These are phyloP conservation scores for Rhyacophila evoluta DNA, from an alignment of 2,888 invertebrate species.

Conservation along the genomic window DNA sequence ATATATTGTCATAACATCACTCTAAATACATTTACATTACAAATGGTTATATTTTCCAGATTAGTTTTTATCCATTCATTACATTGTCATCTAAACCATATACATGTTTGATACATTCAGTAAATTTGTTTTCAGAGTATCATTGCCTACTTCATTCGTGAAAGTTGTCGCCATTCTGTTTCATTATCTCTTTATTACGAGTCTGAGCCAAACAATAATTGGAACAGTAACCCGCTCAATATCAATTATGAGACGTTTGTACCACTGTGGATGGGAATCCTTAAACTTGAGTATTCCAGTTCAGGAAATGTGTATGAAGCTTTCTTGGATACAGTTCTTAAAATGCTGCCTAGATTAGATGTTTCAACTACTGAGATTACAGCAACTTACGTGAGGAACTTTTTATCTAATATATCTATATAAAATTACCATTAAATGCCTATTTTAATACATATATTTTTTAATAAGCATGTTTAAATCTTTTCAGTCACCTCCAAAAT, in stretches of 20 bases:
- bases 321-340: slow-evolving; percentile 33
- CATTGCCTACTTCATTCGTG: slow-evolving; percentile 39
- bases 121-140: slow-evolving; percentile 38
- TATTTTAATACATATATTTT: too few species aligned
- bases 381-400: background rate
- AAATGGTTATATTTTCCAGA: too few species aligned
- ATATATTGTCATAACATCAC: too few species aligned
- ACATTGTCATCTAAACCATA: too few species aligned
- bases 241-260: slow-evolving; percentile 46
- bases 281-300: slow-evolving; percentile 6
- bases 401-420: too few species aligned
- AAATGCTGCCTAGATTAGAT: slow-evolving; percentile 42
- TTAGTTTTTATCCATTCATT: too few species aligned
- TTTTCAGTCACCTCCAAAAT: too few species aligned
- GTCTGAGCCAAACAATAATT: background rate
- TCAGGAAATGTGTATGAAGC: slow-evolving; percentile 17
- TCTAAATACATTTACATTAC: too few species aligned
- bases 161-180: slow-evolving; percentile 49
- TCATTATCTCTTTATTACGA: slow-evolving; percentile 38
- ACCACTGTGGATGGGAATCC: slow-evolving; percentile 46
- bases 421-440: too few species aligned
- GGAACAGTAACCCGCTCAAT: background rate
- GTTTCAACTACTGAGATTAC: slow-evolving; percentile 27
- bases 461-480: too few species aligned
- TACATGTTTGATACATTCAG: too few species aligned